Evolutionary conservation across 2,113 vertebrate genomes (phyloP).

Genomic region (Lucifuga dentata): DNA sequence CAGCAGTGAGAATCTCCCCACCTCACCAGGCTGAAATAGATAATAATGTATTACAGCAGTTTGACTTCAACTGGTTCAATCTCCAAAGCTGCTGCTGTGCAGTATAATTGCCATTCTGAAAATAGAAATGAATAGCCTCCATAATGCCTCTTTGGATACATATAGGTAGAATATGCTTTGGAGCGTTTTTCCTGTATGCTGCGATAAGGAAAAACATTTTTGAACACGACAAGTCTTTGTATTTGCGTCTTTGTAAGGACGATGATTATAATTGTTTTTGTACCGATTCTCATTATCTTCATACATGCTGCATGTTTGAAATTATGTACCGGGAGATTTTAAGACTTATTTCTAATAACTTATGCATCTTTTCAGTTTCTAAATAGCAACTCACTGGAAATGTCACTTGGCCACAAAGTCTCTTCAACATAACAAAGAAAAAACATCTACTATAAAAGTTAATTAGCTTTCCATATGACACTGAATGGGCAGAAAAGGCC

Average conservation of each 20-base stretch:
- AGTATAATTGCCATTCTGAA: conserved; percentile 71
- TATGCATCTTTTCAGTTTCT: conserved; percentile 20
- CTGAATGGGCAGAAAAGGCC: conserved; percentile 48
- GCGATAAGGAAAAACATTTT: conserved; percentile 25
- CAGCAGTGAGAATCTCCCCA: conserved; percentile 70
- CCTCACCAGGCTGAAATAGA: conserved; percentile 67
- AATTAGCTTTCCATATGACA: conserved; percentile 64
- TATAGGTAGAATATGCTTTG: conserved; percentile 4
- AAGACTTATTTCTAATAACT: conserved; percentile 29
- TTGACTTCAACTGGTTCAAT: conserved; percentile 73
- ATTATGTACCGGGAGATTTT: conserved; percentile 20
- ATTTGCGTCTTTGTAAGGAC: conserved; percentile 29
- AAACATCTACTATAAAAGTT: conserved; percentile 57
- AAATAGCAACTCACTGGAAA: conserved; percentile 18
- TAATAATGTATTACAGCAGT: conserved; percentile 78
- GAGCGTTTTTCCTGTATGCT: conserved; percentile 1
- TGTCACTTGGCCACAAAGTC: conserved; percentile 37
- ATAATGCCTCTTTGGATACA: conserved; percentile 46
- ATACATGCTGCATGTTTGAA: neutral
- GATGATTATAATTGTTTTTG: conserved; percentile 26
- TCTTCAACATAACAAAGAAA: conserved; percentile 21
- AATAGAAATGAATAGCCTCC: conserved; percentile 71
- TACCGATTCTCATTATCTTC: conserved; percentile 33
- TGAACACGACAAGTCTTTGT: conserved; percentile 11
- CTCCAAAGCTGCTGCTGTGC: conserved; percentile 71